Evolutionary conservation across 1,140 invertebrate species (phyloP).

Genomic region (Drosophila ironensis): DNA sequence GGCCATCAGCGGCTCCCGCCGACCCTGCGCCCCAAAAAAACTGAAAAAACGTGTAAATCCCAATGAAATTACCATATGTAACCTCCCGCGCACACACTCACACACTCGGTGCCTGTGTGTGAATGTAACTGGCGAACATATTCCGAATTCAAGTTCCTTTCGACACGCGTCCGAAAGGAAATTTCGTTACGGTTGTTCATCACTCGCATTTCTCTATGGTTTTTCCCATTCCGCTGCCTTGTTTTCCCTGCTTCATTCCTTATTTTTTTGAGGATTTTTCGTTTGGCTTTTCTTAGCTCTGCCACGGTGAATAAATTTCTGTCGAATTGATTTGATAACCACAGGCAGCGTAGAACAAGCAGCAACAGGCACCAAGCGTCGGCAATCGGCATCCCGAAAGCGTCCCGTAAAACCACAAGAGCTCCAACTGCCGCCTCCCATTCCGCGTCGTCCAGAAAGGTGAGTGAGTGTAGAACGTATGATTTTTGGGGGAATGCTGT

Average conservation of each 20-base stretch:
- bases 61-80: conserved; percentile 69
- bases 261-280: conserved; percentile 17
- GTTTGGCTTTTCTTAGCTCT: conserved; percentile 20
- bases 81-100: conserved; percentile 15
- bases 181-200: conserved; percentile 24
- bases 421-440: conserved; percentile 3
- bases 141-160: conserved; percentile 13
- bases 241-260: not conserved
- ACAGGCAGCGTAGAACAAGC: conserved; percentile 26
- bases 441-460: conserved; percentile 25
- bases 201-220: conserved; percentile 26
- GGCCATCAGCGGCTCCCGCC: conserved; percentile 15
- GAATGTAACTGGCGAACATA: conserved; percentile 4
- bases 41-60: conserved; percentile 27
- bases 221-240: conserved; percentile 4
- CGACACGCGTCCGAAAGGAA: conserved; percentile 14
- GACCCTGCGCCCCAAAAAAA: not conserved
- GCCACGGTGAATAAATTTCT: conserved; percentile 61
- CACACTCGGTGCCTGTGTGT: conserved; percentile 15
- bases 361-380: conserved; percentile 40
- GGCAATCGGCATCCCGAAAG: conserved; percentile 12
- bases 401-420: conserved; percentile 1
- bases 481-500: conserved; percentile 45
- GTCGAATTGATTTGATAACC: conserved; percentile 40
- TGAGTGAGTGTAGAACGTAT: conserved; percentile 63